Percentiles rank a stretch among this genome's conserved stretches.
Evolutionary conservation across 2,888 invertebrate genomes (phyloP).

Genomic region (Sarcophaga subvicina): DNA sequence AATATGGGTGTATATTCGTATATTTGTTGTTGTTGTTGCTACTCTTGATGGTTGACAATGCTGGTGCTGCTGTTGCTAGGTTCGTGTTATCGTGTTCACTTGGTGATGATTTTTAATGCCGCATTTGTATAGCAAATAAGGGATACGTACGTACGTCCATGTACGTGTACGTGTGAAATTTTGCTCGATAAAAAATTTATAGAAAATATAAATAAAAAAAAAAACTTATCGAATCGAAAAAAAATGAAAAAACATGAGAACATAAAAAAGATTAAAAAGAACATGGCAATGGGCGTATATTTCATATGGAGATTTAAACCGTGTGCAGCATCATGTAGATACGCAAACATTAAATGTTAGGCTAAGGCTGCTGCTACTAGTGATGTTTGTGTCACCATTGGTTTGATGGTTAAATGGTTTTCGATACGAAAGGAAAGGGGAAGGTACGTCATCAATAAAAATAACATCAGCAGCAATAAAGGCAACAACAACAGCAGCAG

Average conservation of each 20-base stretch:
- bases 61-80: background rate
- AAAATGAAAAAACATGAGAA: slow-evolving; percentile 15
- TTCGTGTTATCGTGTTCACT: slow-evolving; percentile 2
- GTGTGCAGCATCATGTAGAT: no score
- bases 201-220: slow-evolving; percentile 25
- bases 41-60: background rate
- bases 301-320: background rate
- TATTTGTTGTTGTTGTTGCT: no score
- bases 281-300: slow-evolving; percentile 65
- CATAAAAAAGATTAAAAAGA: slow-evolving; percentile 46
- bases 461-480: background rate
- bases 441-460: background rate
- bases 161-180: slow-evolving; percentile 34
- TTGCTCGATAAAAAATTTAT: background rate
- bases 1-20: no score
- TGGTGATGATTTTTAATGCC: slow-evolving; percentile 60
- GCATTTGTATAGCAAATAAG: slow-evolving; percentile 50
- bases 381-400: background rate
- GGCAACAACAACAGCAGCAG: background rate
- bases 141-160: slow-evolving; percentile 24
- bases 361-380: background rate
- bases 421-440: slow-evolving; percentile 2
- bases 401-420: slow-evolving; percentile 35
- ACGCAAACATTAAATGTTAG: background rate
- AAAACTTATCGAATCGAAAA: background rate